phyloP scores from a whole-genome alignment of 2,113 vertebrate species.

The Nibea albiflora region DNA sequence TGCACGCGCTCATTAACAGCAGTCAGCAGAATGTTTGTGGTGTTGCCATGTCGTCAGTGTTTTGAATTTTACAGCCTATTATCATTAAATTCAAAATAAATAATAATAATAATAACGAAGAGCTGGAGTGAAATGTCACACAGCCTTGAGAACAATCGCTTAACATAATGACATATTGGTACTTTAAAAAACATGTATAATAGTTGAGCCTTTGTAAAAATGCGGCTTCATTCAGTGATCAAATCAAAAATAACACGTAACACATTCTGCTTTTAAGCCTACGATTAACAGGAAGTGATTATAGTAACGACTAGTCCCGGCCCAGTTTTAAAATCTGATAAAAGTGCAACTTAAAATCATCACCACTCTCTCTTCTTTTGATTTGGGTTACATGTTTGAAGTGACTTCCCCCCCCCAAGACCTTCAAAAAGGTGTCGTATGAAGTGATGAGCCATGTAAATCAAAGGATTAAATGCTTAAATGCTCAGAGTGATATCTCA shows the following conservation, averaged over 20 bases:
- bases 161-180: neutral
- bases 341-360: neutral
- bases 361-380: neutral
- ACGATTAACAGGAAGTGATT: neutral
- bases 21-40: constrained; percentile 37
- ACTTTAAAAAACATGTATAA: neutral
- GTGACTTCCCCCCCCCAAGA: constrained; percentile 26
- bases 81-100: constrained; percentile 40
- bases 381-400: constrained; percentile 16
- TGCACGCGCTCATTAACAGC: constrained; percentile 44
- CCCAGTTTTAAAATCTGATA: neutral
- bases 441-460: constrained; percentile 60
- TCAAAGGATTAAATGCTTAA: constrained; percentile 77
- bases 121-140: constrained; percentile 26
- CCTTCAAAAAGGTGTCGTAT: constrained; percentile 43
- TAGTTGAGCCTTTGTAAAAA: neutral
- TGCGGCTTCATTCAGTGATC: neutral
- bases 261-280: neutral
- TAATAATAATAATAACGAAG: constrained; percentile 17
- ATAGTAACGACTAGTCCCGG: neutral
- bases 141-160: constrained; percentile 16
- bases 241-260: neutral
- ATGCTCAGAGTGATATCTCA: constrained; percentile 72
- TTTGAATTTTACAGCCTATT: constrained; percentile 49
- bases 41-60: constrained; percentile 38